A percentile compares a stretch with the other conserved stretches of the same genome.
phyloP scores from a whole-genome alignment of 2,113 vertebrate species.

The Phaetusa simplex region DNA sequence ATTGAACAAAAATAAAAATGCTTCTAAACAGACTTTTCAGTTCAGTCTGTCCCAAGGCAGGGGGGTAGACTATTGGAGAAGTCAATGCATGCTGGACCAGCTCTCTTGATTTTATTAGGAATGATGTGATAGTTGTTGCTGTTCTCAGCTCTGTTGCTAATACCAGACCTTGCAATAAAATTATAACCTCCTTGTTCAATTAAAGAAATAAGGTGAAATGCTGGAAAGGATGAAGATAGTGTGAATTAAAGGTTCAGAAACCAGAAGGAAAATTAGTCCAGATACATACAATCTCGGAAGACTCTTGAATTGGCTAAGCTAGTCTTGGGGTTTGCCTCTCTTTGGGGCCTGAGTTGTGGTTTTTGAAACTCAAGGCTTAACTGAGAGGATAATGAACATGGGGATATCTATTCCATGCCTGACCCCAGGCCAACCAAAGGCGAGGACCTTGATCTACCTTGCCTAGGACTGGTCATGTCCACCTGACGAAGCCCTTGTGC shows the following conservation, averaged over 20 bases:
- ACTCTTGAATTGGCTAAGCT: background rate
- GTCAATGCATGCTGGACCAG: background rate
- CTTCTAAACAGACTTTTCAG: background rate
- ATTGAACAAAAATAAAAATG: background rate
- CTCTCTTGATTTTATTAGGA: background rate
- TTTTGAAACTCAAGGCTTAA: background rate
- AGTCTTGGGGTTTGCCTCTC: background rate
- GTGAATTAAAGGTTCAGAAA: background rate
- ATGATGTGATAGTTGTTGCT: background rate
- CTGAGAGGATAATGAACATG: background rate
- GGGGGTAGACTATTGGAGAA: background rate
- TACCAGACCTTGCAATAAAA: background rate
- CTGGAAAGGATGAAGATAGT: background rate
- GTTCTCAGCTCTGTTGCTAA: background rate
- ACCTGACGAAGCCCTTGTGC: background rate
- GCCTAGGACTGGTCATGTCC: background rate
- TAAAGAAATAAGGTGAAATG: background rate
- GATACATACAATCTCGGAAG: background rate
- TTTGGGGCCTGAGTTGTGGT: background rate
- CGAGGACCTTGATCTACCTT: background rate
- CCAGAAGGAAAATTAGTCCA: background rate
- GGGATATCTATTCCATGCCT: background rate
- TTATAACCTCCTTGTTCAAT: background rate
- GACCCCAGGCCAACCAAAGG: background rate
- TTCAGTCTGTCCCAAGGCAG: background rate